A percentile compares a stretch with the other conserved stretches of the same genome.
Evolutionary conservation across 2,888 invertebrate genomes (phyloP).

Genomic region (Eupithecia tripunctaria): DNA sequence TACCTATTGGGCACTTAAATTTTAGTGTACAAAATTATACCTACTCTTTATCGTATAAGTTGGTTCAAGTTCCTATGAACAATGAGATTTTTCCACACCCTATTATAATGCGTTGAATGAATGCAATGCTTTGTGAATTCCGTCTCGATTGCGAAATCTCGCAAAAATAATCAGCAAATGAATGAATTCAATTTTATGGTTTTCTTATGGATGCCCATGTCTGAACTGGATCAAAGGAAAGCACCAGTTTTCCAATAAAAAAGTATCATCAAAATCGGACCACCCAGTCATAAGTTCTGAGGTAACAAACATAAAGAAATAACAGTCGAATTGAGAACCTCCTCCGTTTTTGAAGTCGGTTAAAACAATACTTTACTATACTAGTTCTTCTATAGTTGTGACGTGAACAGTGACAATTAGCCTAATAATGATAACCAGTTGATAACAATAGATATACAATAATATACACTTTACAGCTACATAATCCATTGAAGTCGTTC

Average conservation of each 20-base stretch:
- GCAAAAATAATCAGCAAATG: not conserved
- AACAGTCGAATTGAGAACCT: too few species aligned
- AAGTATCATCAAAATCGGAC: too few species aligned
- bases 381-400: slow-evolving; percentile 1
- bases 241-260: too few species aligned
- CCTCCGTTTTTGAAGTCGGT: too few species aligned
- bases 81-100: slow-evolving; percentile 3
- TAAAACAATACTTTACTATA: too few species aligned
- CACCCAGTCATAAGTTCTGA: too few species aligned
- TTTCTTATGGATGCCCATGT: too few species aligned
- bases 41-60: not conserved
- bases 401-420: not conserved
- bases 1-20: not conserved
- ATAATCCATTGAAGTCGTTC: not conserved
- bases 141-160: not conserved
- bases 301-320: too few species aligned
- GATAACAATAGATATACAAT: slow-evolving; percentile 3
- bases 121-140: not conserved
- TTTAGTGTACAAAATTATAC: slow-evolving; percentile 3
- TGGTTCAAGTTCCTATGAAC: not conserved
- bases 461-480: not conserved
- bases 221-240: too few species aligned
- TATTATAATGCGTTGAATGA: not conserved
- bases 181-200: too few species aligned
- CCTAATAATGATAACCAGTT: not conserved